Evolutionary conservation across 2,797 vertebrate genomes (phyloP).

Genomic region (Xerus rutilus): DNA sequence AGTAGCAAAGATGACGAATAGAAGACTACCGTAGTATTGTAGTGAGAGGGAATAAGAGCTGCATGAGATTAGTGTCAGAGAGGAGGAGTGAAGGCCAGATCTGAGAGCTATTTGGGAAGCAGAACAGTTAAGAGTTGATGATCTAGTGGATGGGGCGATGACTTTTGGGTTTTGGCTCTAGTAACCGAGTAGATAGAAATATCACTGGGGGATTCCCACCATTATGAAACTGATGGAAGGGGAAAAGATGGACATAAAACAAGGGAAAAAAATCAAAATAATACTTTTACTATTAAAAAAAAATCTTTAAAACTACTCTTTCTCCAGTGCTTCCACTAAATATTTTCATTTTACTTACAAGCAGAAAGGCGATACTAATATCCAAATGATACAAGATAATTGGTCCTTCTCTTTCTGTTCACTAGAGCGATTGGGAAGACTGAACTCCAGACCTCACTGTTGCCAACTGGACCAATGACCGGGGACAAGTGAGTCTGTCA

Average conservation of each 20-base stretch:
- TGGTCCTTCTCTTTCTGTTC: background rate
- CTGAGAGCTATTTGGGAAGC: background rate
- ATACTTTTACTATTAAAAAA: background rate
- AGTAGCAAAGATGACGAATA: background rate
- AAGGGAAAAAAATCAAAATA: background rate
- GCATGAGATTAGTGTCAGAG: background rate
- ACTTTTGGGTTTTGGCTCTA: background rate
- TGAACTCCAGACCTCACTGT: background rate
- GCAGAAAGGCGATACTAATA: background rate
- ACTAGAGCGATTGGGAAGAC: background rate
- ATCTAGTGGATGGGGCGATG: background rate
- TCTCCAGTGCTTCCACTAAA: background rate
- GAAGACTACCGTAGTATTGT: background rate
- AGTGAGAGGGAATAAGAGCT: background rate
- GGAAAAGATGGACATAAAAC: background rate
- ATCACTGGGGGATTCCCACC: background rate
- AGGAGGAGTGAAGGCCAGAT: background rate
- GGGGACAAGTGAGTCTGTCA: background rate
- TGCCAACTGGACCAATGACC: background rate
- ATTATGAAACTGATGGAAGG: background rate
- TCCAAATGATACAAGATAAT: background rate
- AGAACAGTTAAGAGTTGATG: background rate
- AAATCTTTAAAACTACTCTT: background rate
- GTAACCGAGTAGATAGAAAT: background rate
- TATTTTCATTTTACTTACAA: constrained; percentile 10